Evolutionary conservation across 1,140 invertebrate genomes (phyloP), one percentile per base, ranked within the genome.

Genomic region (Hyposmocoma kahamanoa): DNA sequence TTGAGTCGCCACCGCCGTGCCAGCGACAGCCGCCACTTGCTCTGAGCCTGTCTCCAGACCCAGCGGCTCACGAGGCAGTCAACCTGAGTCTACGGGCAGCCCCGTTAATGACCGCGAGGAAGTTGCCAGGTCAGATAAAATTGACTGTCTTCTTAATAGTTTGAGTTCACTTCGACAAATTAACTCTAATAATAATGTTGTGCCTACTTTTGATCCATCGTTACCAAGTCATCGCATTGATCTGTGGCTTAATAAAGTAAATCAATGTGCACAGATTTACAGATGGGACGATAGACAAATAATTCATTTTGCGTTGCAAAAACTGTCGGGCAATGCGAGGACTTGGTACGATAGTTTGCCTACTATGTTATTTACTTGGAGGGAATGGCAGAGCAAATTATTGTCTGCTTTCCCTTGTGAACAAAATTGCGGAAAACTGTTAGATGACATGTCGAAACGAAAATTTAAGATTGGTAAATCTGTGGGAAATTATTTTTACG

Each of bases 231-330:
- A 47, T 36, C 44, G 44, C n/a, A 47, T 47, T 22, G 44, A 47
- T 24, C 19, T 47, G 8, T 47, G 44, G 44, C 8, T 47, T 21
- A 47, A 36, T 22, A 47, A 47, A 47, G 44, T 47, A 22, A 47
- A 47, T 47, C 30, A 47, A 13, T 47, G 44, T 15, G 30, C 44
- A 11, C 10, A 4, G 11, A 22, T 47, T 20, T 47, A 47, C 24
- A 32, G 44, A 13, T 47, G 44, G 44, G 44, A 47, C 8, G 30
- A 47, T 21, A 11, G 17, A 8, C 30, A 34, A 36, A 24, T 36
- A 10, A 47, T 47, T 22, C 44, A 47, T 22, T 47, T 47, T 36
- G 30, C 44, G n/a, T 22, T 47, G 17, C 44, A 47, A 38, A 47
- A 47, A 15, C 22, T 47, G 22, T 20, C 44, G 0, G 44, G 44